These are phyloP conservation scores for Atta cephalotes DNA, from an alignment of 1,140 invertebrate genomes.

Conservation along the genomic window DNA sequence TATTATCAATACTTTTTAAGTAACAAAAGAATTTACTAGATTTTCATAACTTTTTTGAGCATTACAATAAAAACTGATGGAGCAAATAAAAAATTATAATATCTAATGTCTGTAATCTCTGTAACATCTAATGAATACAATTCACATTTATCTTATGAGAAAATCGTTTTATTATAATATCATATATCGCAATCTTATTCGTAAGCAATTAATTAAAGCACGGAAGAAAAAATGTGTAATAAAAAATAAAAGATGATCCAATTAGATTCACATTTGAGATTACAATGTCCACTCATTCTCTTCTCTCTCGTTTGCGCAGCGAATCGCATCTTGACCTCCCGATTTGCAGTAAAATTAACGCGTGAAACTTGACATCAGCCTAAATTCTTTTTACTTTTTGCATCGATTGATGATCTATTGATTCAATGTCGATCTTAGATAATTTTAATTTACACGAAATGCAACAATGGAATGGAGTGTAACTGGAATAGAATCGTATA, in stretches of 20 bases:
- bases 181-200: neutral
- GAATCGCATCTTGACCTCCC: constrained; percentile 61
- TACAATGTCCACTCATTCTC: neutral
- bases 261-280: neutral
- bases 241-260: neutral
- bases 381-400: constrained; percentile 43
- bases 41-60: neutral
- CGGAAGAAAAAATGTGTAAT: neutral
- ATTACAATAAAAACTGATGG: neutral
- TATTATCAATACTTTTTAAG: neutral
- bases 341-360: constrained; percentile 66
- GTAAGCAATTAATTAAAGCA: neutral
- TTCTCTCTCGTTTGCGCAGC: neutral
- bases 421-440: constrained; percentile 23
- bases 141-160: neutral
- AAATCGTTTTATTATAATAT: neutral
- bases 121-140: neutral
- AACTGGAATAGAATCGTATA: constrained; percentile 8
- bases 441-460: constrained; percentile 5
- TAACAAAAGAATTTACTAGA: neutral
- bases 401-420: neutral
- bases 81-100: neutral
- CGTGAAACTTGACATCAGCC: constrained; percentile 50
- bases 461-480: neutral
- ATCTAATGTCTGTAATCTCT: too few relatives aligned